A percentile compares a stretch with the other conserved stretches of the same genome.
Evolutionary conservation across 2,888 invertebrate genomes (phyloP).

Genomic region (Sesamia inferens): DNA sequence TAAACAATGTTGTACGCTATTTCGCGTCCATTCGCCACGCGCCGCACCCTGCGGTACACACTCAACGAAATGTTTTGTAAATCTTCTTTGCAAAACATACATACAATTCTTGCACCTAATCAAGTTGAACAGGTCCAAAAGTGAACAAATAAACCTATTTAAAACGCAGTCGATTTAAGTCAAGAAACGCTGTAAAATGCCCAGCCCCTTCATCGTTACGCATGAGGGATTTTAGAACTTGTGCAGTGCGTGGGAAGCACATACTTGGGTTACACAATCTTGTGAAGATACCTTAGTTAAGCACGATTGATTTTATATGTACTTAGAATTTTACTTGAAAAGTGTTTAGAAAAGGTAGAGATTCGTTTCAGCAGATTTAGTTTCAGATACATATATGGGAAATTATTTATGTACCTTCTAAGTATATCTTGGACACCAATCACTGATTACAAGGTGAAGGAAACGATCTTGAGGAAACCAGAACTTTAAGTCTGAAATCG

Average conservation of each 20-base stretch:
- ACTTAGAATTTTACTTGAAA: slow-evolving; percentile 53
- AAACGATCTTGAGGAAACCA: no score
- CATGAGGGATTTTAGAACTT: slow-evolving; percentile 78
- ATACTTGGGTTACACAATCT: slow-evolving; percentile 88
- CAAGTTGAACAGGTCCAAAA: slow-evolving; percentile 57
- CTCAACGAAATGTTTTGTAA: slow-evolving; percentile 59
- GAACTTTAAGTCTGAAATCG: no score
- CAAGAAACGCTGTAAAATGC: slow-evolving; percentile 83
- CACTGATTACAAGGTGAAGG: no score
- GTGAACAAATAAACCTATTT: slow-evolving; percentile 70
- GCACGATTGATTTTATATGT: slow-evolving; percentile 66
- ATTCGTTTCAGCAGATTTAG: slow-evolving; percentile 3
- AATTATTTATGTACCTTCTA: no score
- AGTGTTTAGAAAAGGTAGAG: slow-evolving; percentile 6
- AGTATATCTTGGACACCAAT: no score
- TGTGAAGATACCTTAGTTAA: slow-evolving; percentile 80
- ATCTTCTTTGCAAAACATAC: slow-evolving; percentile 48
- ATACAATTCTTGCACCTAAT: slow-evolving; percentile 34
- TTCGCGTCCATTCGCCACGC: slow-evolving; percentile 75
- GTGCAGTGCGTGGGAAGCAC: slow-evolving; percentile 88
- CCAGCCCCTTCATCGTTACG: slow-evolving; percentile 87
- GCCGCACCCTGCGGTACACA: slow-evolving; percentile 73
- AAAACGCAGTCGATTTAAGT: slow-evolving; percentile 77
- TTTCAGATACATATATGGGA: no score
- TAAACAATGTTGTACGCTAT: slow-evolving; percentile 86